Evolutionary conservation across 2,888 invertebrate species (phyloP).

Genomic region (Lypha dubia): DNA sequence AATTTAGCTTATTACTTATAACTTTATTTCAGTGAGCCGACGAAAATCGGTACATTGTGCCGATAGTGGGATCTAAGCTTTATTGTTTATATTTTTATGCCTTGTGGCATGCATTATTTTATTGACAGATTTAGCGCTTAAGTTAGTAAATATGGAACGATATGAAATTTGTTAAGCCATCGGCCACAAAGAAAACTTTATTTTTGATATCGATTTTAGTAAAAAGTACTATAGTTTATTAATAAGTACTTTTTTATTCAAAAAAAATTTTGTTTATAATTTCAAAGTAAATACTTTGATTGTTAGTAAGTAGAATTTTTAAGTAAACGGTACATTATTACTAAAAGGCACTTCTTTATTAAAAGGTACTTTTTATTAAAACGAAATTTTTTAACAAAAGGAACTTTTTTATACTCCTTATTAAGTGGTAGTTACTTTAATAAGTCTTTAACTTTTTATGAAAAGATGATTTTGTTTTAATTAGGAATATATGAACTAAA

Average conservation of each 20-base stretch:
- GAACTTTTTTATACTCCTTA: not conserved
- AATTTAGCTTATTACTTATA: no score
- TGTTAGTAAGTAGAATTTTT: not conserved
- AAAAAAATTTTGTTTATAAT: not conserved
- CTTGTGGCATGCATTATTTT: constrained; percentile 56
- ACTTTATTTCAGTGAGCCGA: no score
- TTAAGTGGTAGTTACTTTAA: no score
- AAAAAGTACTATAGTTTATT: not conserved
- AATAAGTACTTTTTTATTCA: not conserved
- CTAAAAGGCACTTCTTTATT: not conserved
- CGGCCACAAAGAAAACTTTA: not conserved
- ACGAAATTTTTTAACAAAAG: not conserved
- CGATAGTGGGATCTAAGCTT: no score
- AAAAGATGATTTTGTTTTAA: no score
- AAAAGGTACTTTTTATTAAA: not conserved
- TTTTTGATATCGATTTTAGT: not conserved
- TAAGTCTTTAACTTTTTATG: no score
- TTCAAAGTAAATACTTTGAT: not conserved
- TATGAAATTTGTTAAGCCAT: not conserved
- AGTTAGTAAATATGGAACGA: not conserved
- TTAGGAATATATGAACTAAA: no score
- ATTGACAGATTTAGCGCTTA: constrained; percentile 6
- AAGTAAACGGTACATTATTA: not conserved
- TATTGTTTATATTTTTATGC: constrained; percentile 38
- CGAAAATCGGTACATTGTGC: no score